phyloP scores from a whole-genome alignment of 2,113 vertebrate species.

The Myotis yumanensis region DNA sequence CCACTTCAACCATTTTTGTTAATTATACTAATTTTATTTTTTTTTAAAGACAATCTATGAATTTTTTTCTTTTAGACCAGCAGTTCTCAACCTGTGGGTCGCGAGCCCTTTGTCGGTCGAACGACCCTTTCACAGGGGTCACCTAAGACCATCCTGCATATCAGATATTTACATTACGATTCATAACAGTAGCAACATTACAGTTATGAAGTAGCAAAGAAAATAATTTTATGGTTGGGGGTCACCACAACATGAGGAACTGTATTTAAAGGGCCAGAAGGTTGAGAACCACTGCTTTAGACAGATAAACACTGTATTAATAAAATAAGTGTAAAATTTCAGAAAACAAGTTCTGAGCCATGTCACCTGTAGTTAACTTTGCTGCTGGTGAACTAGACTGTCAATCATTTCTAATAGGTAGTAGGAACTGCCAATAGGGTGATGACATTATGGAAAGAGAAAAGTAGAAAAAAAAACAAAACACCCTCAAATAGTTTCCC shows the following conservation, averaged over 20 bases:
- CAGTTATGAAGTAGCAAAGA: no score
- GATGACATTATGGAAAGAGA: neutral
- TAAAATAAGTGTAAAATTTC: neutral
- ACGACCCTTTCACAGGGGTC: no score
- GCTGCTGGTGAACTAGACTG: neutral
- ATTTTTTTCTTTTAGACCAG: neutral
- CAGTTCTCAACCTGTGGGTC: no score
- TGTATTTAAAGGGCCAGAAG: no score
- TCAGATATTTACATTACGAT: no score
- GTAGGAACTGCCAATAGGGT: neutral
- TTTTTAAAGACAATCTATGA: neutral
- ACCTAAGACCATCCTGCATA: no score
- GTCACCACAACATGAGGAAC: no score
- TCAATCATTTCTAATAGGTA: neutral
- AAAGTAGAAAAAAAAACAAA: neutral
- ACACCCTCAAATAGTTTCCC: neutral
- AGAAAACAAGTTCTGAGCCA: neutral
- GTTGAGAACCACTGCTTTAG: neutral
- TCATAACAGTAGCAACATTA: no score
- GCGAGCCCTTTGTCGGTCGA: no score
- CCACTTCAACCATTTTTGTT: neutral
- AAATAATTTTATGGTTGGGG: no score
- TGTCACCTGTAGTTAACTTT: neutral
- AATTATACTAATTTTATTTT: conserved; percentile 3
- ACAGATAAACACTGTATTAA: neutral